A percentile compares a stretch with the other conserved stretches of the same genome.
Conservation (phyloP, 2,888 invertebrate species). For the Leucania comma region DNA sequence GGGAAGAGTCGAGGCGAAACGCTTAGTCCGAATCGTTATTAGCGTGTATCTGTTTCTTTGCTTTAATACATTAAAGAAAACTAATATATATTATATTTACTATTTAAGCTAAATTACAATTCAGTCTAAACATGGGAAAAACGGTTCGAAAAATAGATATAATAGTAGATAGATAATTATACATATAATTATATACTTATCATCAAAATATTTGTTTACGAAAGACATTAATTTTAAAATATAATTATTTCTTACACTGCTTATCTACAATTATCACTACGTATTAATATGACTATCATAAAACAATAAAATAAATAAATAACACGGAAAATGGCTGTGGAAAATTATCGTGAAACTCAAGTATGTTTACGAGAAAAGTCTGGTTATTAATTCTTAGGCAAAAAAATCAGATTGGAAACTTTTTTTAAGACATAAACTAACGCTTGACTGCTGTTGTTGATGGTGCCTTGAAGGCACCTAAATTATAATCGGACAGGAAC, state of each 20-base stretch:
- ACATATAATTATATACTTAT: conserved; percentile 6
- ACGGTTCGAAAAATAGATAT: not conserved
- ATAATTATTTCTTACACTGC: conserved; percentile 9
- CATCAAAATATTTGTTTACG: not conserved
- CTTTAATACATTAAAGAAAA: not conserved
- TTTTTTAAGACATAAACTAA: too few species aligned
- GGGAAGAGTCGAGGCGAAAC: too few species aligned
- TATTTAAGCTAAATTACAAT: not conserved
- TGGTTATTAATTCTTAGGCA: not conserved
- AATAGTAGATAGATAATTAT: not conserved
- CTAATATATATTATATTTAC: not conserved
- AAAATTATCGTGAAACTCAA: conserved; percentile 9
- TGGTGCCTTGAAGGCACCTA: too few species aligned
- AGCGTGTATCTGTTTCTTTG: not conserved
- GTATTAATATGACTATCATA: conserved; percentile 3
- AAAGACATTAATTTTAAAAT: conserved; percentile 9
- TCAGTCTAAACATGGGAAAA: conserved; percentile 21
- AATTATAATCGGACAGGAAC: too few species aligned
- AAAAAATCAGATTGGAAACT: too few species aligned
- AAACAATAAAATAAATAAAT: conserved; percentile 2
- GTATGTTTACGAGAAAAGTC: not conserved
- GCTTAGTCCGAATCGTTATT: not conserved
- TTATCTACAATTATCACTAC: conserved; percentile 15
- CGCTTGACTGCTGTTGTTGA: too few species aligned
- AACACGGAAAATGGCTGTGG: conserved; percentile 4